Evolutionary conservation across 2,797 vertebrate species (phyloP).

Genomic region (Pangasius krempfi): DNA sequence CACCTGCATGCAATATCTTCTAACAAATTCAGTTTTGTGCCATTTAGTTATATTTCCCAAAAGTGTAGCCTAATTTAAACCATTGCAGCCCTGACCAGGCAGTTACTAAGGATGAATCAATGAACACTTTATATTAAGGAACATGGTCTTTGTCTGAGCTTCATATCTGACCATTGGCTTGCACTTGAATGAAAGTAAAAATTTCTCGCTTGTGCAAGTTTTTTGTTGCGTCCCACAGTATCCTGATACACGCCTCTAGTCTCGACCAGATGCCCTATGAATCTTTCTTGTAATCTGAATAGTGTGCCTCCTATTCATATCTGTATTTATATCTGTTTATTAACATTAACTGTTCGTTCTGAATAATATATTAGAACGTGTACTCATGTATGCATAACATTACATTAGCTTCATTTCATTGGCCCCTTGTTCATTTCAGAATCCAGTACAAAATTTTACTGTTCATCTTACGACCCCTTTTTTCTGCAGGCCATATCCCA

Average conservation of each 20-base stretch:
- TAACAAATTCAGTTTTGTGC: neutral
- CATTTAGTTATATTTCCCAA: neutral
- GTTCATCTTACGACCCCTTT: neutral
- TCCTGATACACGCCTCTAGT: neutral
- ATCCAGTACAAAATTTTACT: neutral
- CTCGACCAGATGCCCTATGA: neutral
- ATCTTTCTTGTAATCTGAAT: neutral
- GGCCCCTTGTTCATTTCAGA: too few relatives aligned
- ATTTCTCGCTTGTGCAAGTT: neutral
- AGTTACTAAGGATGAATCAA: neutral
- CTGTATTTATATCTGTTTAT: neutral
- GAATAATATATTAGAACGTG: neutral
- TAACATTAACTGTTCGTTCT: neutral
- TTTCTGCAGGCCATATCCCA: conserved; percentile 63
- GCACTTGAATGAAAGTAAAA: neutral
- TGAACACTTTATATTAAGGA: neutral
- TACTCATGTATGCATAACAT: too few relatives aligned
- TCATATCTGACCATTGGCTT: neutral
- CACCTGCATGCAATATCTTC: neutral
- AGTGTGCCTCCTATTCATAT: neutral
- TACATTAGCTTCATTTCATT: neutral
- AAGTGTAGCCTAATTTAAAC: neutral
- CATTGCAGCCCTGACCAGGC: neutral
- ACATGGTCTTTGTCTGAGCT: neutral
- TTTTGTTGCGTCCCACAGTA: neutral